A percentile compares a stretch with the other conserved stretches of the same genome.
These are phyloP conservation scores for Chrysaora quinquecirrha DNA, from an alignment of 30 jellyfish, hydroid and myxozoan species.

Conservation along the genomic window DNA sequence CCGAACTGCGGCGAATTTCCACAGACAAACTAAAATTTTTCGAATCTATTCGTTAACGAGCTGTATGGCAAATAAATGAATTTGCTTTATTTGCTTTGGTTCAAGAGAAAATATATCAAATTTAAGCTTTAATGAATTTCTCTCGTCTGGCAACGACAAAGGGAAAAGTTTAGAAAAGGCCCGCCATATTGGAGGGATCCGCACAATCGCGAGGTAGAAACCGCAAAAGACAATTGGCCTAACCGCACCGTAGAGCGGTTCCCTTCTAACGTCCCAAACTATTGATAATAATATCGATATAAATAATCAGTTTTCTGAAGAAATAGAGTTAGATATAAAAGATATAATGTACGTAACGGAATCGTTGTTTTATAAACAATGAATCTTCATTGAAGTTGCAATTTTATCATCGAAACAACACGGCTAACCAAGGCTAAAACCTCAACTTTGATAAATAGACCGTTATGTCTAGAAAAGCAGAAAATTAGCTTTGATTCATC, in stretches of 20 bases:
- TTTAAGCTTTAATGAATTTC: not conserved
- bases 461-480: conserved; percentile 67
- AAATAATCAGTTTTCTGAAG: not conserved
- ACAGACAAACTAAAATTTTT: too few relatives aligned
- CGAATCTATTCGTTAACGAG: too few relatives aligned
- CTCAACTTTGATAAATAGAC: conserved; percentile 60
- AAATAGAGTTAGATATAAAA: not conserved
- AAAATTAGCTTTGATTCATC: conserved; percentile 13
- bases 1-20: too few relatives aligned
- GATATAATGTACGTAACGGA: conserved; percentile 1
- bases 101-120: too few relatives aligned
- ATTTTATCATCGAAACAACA: conserved; percentile 21
- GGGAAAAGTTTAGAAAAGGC: not conserved
- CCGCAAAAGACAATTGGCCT: conserved; percentile 10
- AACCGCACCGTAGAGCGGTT: conserved; percentile 10
- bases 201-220: conserved; percentile 3
- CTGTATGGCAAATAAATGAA: too few relatives aligned
- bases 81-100: too few relatives aligned
- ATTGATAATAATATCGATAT: not conserved
- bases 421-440: conserved; percentile 29
- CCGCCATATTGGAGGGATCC: conserved; percentile 3
- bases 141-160: conserved; percentile 4
- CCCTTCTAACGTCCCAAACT: not conserved
- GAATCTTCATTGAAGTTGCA: conserved; percentile 7
- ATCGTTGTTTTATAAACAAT: not conserved